phyloP scores from a whole-genome alignment of 2,888 invertebrate genomes.

The Branchipolynoe longqiensis region DNA sequence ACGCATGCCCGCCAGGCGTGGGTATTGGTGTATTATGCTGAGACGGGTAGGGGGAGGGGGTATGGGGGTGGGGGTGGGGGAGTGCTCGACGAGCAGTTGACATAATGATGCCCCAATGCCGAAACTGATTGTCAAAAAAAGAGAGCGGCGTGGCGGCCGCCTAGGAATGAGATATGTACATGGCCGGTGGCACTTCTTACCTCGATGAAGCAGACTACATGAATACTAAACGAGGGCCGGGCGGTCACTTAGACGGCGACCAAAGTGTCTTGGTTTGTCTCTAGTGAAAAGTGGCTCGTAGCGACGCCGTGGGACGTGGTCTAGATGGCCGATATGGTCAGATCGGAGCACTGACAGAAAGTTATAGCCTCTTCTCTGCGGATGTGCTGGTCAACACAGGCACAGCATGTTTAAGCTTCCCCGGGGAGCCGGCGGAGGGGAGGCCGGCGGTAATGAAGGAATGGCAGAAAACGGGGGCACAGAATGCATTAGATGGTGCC shows the following conservation, averaged over 20 bases:
- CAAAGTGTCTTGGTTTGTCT: slow-evolving; percentile 28
- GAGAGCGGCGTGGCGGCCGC: too few relatives aligned
- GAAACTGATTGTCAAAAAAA: slow-evolving; percentile 56
- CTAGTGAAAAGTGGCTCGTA: slow-evolving; percentile 43
- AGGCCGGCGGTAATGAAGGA: slow-evolving; percentile 27
- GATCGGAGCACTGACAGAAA: slow-evolving; percentile 7
- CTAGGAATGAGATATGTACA: slow-evolving; percentile 52
- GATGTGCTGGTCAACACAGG: slow-evolving; percentile 22
- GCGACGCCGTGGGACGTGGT: slow-evolving; percentile 21
- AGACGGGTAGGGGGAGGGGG: too few relatives aligned
- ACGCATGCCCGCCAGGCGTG: too few relatives aligned
- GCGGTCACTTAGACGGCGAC: slow-evolving; percentile 33
- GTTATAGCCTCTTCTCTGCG: slow-evolving; percentile 19
- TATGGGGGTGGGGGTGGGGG: not conserved
- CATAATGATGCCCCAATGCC: slow-evolving; percentile 50
- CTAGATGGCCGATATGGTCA: slow-evolving; percentile 36
- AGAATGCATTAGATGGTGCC: slow-evolving; percentile 24
- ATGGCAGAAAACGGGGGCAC: slow-evolving; percentile 37
- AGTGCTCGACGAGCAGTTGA: slow-evolving; percentile 28
- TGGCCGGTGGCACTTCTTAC: slow-evolving; percentile 34
- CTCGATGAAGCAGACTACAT: slow-evolving; percentile 46
- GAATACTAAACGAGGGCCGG: slow-evolving; percentile 34
- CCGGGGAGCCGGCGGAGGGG: not conserved
- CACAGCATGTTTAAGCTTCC: not conserved
- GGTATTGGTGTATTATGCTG: too few relatives aligned